These are phyloP conservation scores for Myiotriccus ornatus DNA, from an alignment of 2,797 vertebrate species.

Conservation along the genomic window DNA sequence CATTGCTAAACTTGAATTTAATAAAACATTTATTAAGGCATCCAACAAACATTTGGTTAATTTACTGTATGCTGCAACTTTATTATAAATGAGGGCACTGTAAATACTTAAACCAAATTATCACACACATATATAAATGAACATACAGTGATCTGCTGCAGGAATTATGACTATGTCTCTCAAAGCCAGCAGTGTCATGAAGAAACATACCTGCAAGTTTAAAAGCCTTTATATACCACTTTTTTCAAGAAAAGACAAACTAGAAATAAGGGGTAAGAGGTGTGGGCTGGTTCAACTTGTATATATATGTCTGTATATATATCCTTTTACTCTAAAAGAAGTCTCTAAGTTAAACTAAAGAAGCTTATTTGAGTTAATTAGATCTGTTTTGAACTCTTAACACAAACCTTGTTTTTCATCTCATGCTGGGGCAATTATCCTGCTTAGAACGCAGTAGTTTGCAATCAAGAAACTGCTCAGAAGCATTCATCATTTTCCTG, in stretches of 20 bases:
- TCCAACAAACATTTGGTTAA: neutral
- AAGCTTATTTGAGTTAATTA: neutral
- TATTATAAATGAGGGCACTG: neutral
- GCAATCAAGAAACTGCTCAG: neutral
- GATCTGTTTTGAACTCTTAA: neutral
- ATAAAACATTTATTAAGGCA: neutral
- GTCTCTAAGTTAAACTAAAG: neutral
- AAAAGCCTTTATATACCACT: neutral
- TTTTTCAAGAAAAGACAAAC: neutral
- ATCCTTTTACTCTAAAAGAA: neutral
- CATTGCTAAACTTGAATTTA: neutral
- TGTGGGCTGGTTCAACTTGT: neutral
- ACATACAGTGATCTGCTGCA: neutral
- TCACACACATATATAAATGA: neutral
- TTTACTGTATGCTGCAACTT: neutral
- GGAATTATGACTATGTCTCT: neutral
- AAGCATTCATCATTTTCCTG: neutral
- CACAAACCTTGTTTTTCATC: neutral
- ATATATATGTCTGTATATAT: accelerated
- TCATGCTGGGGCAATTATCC: neutral
- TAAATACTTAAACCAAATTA: neutral
- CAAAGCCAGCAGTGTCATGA: neutral
- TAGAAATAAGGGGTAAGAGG: neutral
- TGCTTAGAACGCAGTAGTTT: neutral
- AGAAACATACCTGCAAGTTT: neutral